Base-by-base conservation (phyloP, 2,888 invertebrate species). In the Synergus gifuensis region DNA sequence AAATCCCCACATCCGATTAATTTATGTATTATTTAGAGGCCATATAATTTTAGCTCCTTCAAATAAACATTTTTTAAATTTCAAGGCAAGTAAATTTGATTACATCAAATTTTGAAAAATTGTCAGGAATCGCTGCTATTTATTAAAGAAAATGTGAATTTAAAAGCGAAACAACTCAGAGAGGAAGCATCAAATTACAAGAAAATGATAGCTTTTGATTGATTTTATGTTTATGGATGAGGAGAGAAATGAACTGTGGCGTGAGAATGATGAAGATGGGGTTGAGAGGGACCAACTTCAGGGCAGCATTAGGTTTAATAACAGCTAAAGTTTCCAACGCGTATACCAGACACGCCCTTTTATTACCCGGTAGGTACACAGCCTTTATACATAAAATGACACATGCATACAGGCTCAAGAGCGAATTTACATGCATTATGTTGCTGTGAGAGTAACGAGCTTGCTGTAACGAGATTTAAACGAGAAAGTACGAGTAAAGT, bases 401-500 rank as follows among this genome's bases (percentile, higher is more conserved):
- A 78, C 66, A 77, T 79, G 77, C 76, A 82, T 83, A 77, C 79
- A 77, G 44, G 76, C 76, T 79, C 76, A 80, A 76, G 76, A 77
- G 69, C 76, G 80, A 83, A 86, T 87, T 88, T 86, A 85, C 87
- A 84, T 85, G 85, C 85, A 84, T 84, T 85, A 81, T 82, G 76
- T 83, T 79, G 76, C 80, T 77, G 82, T 78, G 82, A 80, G 83
- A 82, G 82, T 83, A 86, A 85, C 81, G 85, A 80, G 80, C 77
- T 78, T 78, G 78, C 82, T 81, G 79, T 84, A 86, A 86, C 86
- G 86, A 84, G 84, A 84, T 85, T 87, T 83, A 81, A 86, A 83
- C 83, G 86, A 86, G 84, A 85, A 87, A 84, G 83, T 85, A 81
- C 81, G 79, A 82, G 84, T 79, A 83, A 83, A 85, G 83, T 79